Evolutionary conservation across 2,888 invertebrate species (phyloP), one percentile per base, ranked within the genome.

Genomic region (Drosophila pegasa): DNA sequence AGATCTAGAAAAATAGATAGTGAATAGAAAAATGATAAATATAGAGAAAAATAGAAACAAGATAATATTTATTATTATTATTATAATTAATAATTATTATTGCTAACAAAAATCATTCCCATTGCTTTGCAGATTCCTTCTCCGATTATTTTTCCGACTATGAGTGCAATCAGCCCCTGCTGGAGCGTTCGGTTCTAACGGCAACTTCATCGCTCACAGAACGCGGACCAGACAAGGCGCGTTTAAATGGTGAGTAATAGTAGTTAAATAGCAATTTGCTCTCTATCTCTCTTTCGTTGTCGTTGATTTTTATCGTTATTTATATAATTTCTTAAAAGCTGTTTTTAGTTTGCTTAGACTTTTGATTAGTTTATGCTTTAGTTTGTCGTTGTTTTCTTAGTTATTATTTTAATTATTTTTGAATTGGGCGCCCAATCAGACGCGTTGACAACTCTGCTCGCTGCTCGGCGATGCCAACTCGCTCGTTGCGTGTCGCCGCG

Each of bases 201-300:
- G 97, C 97, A 29, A 97, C 97, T 41, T 96, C 97, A 18, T 95
- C 95, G 79, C 93, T 97, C 66, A 94, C 94, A 52, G 96, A 96
- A 82, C 94, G 97, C 90, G 97, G 97, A 66, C 95, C 98, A n/a
- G 94, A 96, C 70, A 96, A 97, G 93, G 97, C 97, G 37, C 94
- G 94, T 89, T 93, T 98, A 85, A 95, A 97, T 94, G 97, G 97
- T 97, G 94, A 95, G 95, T 91, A 7, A 2, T 14, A 6, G 1
- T 33, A 27, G 9, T 54, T 48, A 18, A 0, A 9, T 16, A 20
- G 12, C 20, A 9, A 37, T 55, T 47, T 29, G 16, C 14, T n/a
- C 54, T 55, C 20, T 6, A 40, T 33, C 8, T 9, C 27, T 54
- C 16, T 59, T 51, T 20, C 48, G 57, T 51, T 38, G 12, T 50